A percentile compares a stretch with the other conserved stretches of the same genome.
phyloP scores from a whole-genome alignment of 1,140 invertebrate genomes.

The Drosophila nigromelanica region DNA sequence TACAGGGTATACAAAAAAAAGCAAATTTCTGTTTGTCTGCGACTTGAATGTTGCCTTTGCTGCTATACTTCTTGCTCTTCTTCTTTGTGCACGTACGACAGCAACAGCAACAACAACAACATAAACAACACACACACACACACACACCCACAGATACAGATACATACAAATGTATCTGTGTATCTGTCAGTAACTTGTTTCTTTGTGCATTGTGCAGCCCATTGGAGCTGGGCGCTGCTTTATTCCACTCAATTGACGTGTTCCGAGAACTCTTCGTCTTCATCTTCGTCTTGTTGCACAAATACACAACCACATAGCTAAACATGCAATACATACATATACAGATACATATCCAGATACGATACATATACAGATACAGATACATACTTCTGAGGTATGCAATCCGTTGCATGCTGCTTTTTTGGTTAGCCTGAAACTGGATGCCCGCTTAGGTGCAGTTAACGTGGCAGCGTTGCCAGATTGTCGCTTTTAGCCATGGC shows the following conservation, averaged over 20 bases:
- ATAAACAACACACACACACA: constrained; percentile 1
- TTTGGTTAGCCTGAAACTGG: constrained; percentile 1
- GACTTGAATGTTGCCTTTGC: not conserved
- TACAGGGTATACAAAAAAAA: not conserved
- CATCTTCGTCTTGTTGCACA: constrained; percentile 23
- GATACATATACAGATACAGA: constrained; percentile 1
- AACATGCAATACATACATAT: not conserved
- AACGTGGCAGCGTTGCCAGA: constrained; percentile 28
- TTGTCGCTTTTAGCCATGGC: not conserved
- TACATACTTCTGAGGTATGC: constrained; percentile 19
- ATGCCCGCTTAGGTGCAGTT: constrained; percentile 27
- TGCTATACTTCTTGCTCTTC: not conserved
- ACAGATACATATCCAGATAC: not conserved
- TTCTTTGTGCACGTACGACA: constrained; percentile 12
- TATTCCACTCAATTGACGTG: constrained; percentile 56
- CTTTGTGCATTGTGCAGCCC: constrained; percentile 34
- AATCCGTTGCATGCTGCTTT: constrained; percentile 7
- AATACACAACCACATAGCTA: not conserved
- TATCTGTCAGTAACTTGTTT: constrained; percentile 43
- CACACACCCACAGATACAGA: constrained; percentile 5
- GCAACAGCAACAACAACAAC: not conserved
- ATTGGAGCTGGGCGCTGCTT: constrained; percentile 16
- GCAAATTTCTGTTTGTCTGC: constrained; percentile 22
- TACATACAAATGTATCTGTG: constrained; percentile 10
- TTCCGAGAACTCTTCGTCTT: constrained; percentile 68